Conservation (phyloP, 2,888 invertebrate genomes). For the Drosophila siamana region DNA sequence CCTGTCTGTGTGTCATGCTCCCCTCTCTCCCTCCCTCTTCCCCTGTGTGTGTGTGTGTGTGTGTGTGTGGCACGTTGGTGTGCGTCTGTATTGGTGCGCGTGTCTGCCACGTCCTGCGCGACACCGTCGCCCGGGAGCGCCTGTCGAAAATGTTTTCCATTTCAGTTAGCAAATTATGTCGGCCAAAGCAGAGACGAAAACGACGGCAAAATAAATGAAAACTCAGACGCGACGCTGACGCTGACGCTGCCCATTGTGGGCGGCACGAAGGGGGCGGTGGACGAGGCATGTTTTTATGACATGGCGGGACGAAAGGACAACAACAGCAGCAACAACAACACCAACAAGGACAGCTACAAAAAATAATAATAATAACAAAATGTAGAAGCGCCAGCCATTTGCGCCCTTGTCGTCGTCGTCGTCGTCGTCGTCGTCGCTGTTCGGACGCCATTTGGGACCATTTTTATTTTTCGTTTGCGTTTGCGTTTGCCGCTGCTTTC, state of each 20-base stretch:
- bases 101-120: conserved; percentile 68
- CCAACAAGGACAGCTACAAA: conserved; percentile 35
- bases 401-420: conserved; percentile 32
- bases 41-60: conserved; percentile 38
- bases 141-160: conserved; percentile 82
- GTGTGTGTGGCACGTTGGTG: conserved; percentile 38
- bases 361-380: conserved; percentile 49
- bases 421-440: conserved; percentile 33
- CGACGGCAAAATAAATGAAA: conserved; percentile 72
- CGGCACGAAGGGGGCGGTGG: conserved; percentile 19
- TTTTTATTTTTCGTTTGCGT: conserved; percentile 43
- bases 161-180: conserved; percentile 82
- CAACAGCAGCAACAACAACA: conserved; percentile 11
- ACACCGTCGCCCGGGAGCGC: conserved; percentile 40
- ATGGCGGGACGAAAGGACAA: conserved; percentile 55
- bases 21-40: not conserved
- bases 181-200: conserved; percentile 64
- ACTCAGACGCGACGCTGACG: conserved; percentile 72
- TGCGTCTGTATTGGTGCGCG: conserved; percentile 76
- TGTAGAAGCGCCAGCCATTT: conserved; percentile 51
- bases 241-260: too few relatives aligned
- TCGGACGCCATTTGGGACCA: conserved; percentile 56
- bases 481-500: too few relatives aligned
- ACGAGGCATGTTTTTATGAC: conserved; percentile 56
- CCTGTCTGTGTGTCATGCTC: conserved; percentile 19